Percentiles rank a stretch among this genome's conserved stretches.
Conservation (phyloP, 2,888 invertebrate genomes). For the Helobdella robusta region DNA sequence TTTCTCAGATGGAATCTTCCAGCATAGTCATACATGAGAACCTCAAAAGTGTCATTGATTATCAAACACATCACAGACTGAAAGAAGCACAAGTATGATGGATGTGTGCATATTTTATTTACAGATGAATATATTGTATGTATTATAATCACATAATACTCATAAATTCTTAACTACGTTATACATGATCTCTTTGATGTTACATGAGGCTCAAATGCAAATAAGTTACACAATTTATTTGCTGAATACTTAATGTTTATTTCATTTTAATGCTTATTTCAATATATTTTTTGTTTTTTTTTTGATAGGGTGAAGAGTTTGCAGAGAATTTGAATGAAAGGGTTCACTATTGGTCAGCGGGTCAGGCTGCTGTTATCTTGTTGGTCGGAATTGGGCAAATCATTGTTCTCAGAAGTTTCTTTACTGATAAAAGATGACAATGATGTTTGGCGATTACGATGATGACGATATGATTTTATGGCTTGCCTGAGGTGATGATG, state of each 20-base stretch:
- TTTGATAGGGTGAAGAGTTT: constrained; percentile 69
- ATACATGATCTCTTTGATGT: too few species aligned
- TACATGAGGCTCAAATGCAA: too few species aligned
- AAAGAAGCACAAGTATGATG: constrained; percentile 73
- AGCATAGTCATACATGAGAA: constrained; percentile 80
- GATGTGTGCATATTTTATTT: too few species aligned
- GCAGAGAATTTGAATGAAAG: constrained; percentile 92
- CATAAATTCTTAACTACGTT: too few species aligned
- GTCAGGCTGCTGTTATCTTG: constrained; percentile 75
- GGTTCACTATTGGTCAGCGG: constrained; percentile 73
- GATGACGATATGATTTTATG: too few species aligned
- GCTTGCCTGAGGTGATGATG: too few species aligned
- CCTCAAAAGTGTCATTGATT: constrained; percentile 76
- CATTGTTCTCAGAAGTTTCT: constrained; percentile 79
- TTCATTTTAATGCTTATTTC: too few species aligned
- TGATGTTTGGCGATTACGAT: constrained; percentile 24
- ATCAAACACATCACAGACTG: constrained; percentile 90
- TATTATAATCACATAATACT: too few species aligned
- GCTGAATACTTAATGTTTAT: too few species aligned
- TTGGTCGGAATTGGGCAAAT: constrained; percentile 82
- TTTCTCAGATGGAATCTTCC: constrained; percentile 76
- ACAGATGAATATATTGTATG: too few species aligned
- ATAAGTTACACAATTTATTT: too few species aligned
- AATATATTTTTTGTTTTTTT: too few species aligned
- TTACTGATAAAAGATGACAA: constrained; percentile 58